phyloP scores from a whole-genome alignment of 1,140 invertebrate genomes.

The Ditylenchus dipsaci region DNA sequence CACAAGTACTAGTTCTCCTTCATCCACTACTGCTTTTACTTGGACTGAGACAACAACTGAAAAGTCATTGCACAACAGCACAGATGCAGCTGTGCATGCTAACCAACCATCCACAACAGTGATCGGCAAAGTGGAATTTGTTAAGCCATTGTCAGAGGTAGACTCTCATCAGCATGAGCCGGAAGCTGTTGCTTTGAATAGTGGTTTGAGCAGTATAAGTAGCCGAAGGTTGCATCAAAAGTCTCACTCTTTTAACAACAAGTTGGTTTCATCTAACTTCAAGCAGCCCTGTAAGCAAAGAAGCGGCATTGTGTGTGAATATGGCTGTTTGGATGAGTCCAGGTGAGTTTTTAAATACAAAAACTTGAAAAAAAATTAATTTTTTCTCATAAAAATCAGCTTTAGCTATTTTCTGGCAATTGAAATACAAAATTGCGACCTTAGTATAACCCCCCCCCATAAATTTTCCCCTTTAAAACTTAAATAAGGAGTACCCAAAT shows the following conservation, averaged over 20 bases:
- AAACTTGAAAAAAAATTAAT: too few relatives aligned
- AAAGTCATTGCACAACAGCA: neutral
- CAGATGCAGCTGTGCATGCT: neutral
- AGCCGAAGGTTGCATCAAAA: neutral
- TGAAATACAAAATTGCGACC: too few relatives aligned
- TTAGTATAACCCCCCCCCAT: too few relatives aligned
- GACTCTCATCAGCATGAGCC: neutral
- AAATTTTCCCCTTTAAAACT: too few relatives aligned
- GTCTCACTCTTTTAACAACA: neutral
- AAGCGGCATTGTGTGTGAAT: slow-evolving; percentile 15
- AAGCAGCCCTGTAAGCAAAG: slow-evolving; percentile 6
- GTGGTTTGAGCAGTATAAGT: neutral
- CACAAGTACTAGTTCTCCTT: neutral
- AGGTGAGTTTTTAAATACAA: neutral
- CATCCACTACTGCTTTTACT: neutral
- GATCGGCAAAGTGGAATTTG: neutral
- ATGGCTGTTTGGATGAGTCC: slow-evolving; percentile 11
- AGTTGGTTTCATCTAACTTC: neutral
- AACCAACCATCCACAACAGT: neutral
- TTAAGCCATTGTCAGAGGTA: neutral
- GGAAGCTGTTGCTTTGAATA: neutral
- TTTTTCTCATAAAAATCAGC: too few relatives aligned
- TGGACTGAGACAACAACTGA: neutral
- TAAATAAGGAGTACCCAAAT: too few relatives aligned
- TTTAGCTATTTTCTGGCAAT: too few relatives aligned